Evolutionary conservation across 2,797 vertebrate genomes (phyloP).

Genomic region (Bradypus variegatus): DNA sequence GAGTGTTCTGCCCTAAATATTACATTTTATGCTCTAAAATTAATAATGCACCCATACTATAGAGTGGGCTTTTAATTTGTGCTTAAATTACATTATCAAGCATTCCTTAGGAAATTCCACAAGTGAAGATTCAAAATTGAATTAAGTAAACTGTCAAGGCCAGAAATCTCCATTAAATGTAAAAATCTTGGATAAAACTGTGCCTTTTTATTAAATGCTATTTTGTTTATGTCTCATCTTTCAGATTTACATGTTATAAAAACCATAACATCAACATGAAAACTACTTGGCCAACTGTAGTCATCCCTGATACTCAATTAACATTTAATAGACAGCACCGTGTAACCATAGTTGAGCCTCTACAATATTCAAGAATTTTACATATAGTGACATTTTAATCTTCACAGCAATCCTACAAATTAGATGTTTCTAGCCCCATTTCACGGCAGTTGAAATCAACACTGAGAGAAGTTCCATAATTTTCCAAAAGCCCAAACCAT

Average conservation of each 20-base stretch:
- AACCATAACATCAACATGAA: slow-evolving; percentile 26
- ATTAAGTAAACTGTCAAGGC: slow-evolving; percentile 44
- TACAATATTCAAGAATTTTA: slow-evolving; percentile 8
- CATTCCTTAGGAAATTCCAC: slow-evolving; percentile 47
- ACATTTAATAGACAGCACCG: neutral
- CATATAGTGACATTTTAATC: neutral
- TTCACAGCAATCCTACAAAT: slow-evolving; percentile 17
- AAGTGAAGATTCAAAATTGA: slow-evolving; percentile 46
- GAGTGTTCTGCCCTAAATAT: slow-evolving; percentile 14
- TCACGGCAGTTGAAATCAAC: neutral
- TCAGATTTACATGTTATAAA: slow-evolving; percentile 31
- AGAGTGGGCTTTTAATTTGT: slow-evolving; percentile 37
- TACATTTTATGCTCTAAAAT: slow-evolving; percentile 23
- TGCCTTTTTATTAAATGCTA: slow-evolving; percentile 17
- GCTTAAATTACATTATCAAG: slow-evolving; percentile 35
- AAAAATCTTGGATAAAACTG: slow-evolving; percentile 40
- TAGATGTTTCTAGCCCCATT: neutral
- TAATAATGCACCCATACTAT: slow-evolving; percentile 14
- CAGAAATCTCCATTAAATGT: slow-evolving; percentile 49
- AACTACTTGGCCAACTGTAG: neutral
- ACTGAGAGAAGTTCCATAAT: neutral
- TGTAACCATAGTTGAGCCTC: neutral
- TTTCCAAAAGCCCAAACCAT: neutral
- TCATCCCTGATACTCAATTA: slow-evolving; percentile 22
- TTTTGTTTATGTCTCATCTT: slow-evolving; percentile 48